These are phyloP conservation scores for Anisognathus igniventris DNA, from an alignment of 2,797 vertebrate genomes.

Conservation along the genomic window DNA sequence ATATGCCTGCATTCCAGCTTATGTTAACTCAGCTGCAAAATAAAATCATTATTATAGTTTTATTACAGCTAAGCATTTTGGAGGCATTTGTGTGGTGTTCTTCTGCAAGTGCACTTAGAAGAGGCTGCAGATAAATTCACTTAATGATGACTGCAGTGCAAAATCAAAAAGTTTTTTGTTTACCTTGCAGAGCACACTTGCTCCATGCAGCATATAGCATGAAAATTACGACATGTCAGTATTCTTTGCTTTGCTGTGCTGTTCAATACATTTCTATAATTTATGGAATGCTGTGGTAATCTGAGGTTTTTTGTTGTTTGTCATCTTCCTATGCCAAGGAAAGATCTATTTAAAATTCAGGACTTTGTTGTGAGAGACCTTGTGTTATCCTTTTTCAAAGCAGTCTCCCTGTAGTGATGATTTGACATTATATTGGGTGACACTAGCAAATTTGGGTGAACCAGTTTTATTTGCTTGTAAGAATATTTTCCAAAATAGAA, in stretches of 20 bases:
- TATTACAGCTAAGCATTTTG: slow-evolving; percentile 29
- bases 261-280: background rate
- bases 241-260: background rate
- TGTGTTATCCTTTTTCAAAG: background rate
- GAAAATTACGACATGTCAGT: slow-evolving; percentile 3
- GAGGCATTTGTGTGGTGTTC: background rate
- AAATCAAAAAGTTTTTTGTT: slow-evolving; percentile 14
- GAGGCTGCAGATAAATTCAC: slow-evolving; percentile 29
- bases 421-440: background rate
- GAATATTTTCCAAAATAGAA: background rate
- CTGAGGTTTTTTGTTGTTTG: background rate
- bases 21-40: background rate
- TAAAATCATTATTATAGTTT: background rate
- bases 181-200: slow-evolving; percentile 5
- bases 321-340: background rate
- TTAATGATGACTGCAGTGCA: slow-evolving; percentile 34
- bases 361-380: background rate
- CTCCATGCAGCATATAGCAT: background rate
- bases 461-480: background rate
- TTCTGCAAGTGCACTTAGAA: slow-evolving; percentile 11
- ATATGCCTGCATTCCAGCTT: background rate
- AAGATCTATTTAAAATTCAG: background rate
- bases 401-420: background rate
- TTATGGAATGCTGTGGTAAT: background rate
- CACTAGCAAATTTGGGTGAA: background rate